Conservation (phyloP, 2,113 vertebrate species). For the Stomatorhinus ivindoensis region DNA sequence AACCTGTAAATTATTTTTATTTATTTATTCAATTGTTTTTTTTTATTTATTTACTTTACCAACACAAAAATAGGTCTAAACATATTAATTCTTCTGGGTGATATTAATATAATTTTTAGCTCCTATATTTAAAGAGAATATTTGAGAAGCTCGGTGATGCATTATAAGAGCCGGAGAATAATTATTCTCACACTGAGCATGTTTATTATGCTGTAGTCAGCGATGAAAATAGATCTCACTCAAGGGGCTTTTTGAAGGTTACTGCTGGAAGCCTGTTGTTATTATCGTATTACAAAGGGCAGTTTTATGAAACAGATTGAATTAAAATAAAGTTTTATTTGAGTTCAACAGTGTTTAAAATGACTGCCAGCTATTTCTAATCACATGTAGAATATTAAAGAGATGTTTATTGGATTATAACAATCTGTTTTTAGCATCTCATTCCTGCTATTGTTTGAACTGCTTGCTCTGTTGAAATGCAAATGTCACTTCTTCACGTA, state of each 20-base stretch:
- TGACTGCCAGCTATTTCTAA: neutral
- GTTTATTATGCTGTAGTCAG: conserved; percentile 1
- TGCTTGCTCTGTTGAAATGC: neutral
- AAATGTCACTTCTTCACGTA: neutral
- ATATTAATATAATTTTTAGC: neutral
- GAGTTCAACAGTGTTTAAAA: neutral
- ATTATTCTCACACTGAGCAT: neutral
- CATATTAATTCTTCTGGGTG: neutral
- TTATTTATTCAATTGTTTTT: neutral
- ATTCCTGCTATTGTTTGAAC: neutral
- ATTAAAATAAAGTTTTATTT: neutral
- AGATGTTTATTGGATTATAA: neutral
- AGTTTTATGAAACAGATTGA: conserved; percentile 8
- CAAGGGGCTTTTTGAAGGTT: neutral
- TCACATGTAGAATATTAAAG: conserved; percentile 6
- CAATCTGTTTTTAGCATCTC: neutral
- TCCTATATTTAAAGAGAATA: neutral
- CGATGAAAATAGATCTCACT: neutral
- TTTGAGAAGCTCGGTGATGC: neutral
- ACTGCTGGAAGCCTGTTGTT: neutral
- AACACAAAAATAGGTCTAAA: neutral
- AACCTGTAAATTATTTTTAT: neutral
- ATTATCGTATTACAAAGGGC: neutral
- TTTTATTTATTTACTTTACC: neutral
- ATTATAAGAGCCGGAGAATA: neutral